Base-by-base conservation (phyloP, 2,113 vertebrate species). In the Tor tambroides region DNA sequence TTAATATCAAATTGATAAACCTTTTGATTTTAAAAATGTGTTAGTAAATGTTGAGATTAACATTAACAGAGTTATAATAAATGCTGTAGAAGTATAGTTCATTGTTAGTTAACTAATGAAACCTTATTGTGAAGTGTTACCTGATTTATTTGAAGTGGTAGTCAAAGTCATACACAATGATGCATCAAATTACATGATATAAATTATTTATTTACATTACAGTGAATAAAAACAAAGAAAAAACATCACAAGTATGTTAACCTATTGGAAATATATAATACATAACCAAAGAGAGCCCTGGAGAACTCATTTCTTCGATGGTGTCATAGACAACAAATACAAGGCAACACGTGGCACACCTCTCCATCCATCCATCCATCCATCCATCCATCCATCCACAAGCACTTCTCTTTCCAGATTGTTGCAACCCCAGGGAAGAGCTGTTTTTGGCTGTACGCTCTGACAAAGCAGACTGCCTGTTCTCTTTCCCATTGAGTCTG, bases 141-240 rank as follows among this genome's bases (percentile, higher is more conserved):
- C n/a, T n/a, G n/a, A n/a, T n/a, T n/a, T n/a, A n/a, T n/a, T n/a
- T n/a, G n/a, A n/a, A n/a, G n/a, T 46, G 43, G 43, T 12, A 43
- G 41, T 43, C 41, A 72, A 54, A 54, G 35, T 41, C 71, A 83
- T 21, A 49, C 21, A 72, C 6, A n/a, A n/a, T n/a, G 26, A 32
- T 59, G 28, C 51, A 56, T 23, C 5, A 71, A n/a, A 38, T 83
- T 65, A 78, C 69, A 69, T 98, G 97, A 98, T 99, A 99, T 99
- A 99, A 99, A 99, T 99, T 98, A 98, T 99, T 99, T 99, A 99
- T 99, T 99, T 99, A 99, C 97, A 99, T 98, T 98, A 99, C 98
- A 98, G 97, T 28, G 7, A 83, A 72, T 71, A 72, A 83, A 83
- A 98, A 99, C 80, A 96, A 95, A 98, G 97, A 92, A 99, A 96